Conservation (phyloP, 2,888 invertebrate species). For the Brenthis hecate region DNA sequence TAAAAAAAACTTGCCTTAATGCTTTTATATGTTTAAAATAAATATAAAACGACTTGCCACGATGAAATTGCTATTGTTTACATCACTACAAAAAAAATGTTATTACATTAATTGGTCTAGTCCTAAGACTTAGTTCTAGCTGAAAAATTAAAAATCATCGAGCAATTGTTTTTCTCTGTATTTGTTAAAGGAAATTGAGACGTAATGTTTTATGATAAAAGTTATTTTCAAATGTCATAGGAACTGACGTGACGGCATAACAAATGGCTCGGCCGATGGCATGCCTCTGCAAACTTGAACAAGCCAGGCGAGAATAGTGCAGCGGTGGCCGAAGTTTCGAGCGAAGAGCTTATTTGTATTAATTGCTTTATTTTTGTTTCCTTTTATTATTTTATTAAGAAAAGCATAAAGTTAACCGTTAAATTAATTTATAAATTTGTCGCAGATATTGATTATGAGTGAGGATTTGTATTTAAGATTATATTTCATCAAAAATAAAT, state of each 20-base stretch:
- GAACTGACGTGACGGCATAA: conserved; percentile 51
- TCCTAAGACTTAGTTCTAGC: conserved; percentile 1
- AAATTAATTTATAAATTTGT: too few species aligned
- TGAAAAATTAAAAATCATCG: conserved; percentile 14
- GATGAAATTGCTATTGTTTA: background rate
- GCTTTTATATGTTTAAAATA: background rate
- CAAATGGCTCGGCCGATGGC: conserved; percentile 56
- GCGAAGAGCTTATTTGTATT: background rate
- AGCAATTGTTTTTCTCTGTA: conserved; percentile 23
- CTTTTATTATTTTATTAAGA: background rate
- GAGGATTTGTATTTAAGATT: too few species aligned
- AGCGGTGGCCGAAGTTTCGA: conserved; percentile 21
- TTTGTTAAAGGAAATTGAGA: conserved; percentile 55
- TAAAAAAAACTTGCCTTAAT: too few species aligned
- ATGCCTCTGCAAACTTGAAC: conserved; percentile 43
- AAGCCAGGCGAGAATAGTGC: conserved; percentile 27
- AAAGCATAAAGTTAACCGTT: too few species aligned
- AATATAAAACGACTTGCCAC: background rate
- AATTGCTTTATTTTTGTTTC: background rate
- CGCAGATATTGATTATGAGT: too few species aligned
- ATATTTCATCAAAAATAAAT: too few species aligned
- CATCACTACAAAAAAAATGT: background rate
- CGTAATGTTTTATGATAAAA: conserved; percentile 52
- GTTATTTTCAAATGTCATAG: conserved; percentile 51
- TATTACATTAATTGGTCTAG: background rate